A percentile compares a stretch with the other conserved stretches of the same genome.
Evolutionary conservation across 2,797 vertebrate species (phyloP).

Genomic region (Darevskia nairensis): DNA sequence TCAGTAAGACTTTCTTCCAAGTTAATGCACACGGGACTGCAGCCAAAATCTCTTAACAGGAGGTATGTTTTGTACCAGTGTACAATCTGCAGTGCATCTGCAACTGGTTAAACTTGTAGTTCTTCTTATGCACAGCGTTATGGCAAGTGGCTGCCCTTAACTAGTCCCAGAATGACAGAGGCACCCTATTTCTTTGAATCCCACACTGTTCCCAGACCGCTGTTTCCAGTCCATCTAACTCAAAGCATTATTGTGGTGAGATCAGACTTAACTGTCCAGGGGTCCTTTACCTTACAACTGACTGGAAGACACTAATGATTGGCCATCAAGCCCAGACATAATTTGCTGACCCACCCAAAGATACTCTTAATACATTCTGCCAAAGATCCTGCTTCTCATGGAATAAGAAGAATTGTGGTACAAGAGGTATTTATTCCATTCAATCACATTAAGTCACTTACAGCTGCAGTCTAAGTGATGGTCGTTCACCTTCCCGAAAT

Average conservation of each 20-base stretch:
- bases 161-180: not conserved
- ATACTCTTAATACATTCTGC: not conserved
- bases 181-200: not conserved
- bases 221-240: not conserved
- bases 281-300: not conserved
- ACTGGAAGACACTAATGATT: not conserved
- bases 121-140: no score
- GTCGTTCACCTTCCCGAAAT: constrained; percentile 96
- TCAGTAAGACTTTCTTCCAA: no score
- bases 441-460: constrained; percentile 76
- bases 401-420: not conserved
- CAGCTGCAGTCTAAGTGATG: constrained; percentile 95
- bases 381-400: not conserved
- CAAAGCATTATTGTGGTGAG: not conserved
- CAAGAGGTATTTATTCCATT: not conserved
- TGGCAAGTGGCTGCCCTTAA: not conserved
- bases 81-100: no score
- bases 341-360: not conserved
- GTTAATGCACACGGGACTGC: no score
- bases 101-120: no score
- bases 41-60: no score
- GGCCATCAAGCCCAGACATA: not conserved
- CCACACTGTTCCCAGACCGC: not conserved
- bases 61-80: no score
- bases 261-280: not conserved